Evolutionary conservation across 2,888 invertebrate species (phyloP).

Genomic region (Sabellastarte sp.): DNA sequence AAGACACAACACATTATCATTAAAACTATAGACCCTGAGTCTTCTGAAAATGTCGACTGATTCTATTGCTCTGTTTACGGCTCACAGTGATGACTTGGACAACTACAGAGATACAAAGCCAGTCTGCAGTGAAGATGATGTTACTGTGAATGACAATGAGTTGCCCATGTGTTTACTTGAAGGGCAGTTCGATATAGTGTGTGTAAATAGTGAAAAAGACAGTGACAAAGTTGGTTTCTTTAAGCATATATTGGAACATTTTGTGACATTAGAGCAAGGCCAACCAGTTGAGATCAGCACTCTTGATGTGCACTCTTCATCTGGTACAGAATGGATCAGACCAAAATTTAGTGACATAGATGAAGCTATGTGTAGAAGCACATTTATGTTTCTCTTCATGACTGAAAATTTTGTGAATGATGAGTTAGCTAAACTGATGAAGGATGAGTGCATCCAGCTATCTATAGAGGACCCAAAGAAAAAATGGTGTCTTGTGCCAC

Average conservation of each 20-base stretch:
- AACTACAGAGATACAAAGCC: no score
- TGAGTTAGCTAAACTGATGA: slow-evolving; percentile 38
- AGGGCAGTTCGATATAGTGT: no score
- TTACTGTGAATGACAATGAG: no score
- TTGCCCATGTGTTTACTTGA: no score
- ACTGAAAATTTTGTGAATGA: slow-evolving; percentile 36
- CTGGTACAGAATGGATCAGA: background rate
- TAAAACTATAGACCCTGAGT: no score
- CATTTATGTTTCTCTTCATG: slow-evolving; percentile 41
- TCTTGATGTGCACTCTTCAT: slow-evolving; percentile 1
- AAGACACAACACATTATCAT: no score
- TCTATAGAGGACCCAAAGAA: slow-evolving; percentile 38
- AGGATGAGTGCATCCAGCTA: slow-evolving; percentile 41
- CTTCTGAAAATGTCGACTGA: no score
- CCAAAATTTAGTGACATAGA: slow-evolving; percentile 9
- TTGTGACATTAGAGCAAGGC: slow-evolving; percentile 4
- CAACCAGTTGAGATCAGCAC: slow-evolving; percentile 3
- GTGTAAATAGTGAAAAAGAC: no score
- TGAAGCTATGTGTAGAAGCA: slow-evolving; percentile 35
- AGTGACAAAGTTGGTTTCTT: no score
- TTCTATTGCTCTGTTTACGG: no score
- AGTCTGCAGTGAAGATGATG: no score
- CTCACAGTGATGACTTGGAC: no score
- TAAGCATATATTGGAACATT: slow-evolving; percentile 27
- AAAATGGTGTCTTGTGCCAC: slow-evolving; percentile 44